Base-by-base conservation (phyloP, 2,797 vertebrate species). In the Myotis vivesi region DNA sequence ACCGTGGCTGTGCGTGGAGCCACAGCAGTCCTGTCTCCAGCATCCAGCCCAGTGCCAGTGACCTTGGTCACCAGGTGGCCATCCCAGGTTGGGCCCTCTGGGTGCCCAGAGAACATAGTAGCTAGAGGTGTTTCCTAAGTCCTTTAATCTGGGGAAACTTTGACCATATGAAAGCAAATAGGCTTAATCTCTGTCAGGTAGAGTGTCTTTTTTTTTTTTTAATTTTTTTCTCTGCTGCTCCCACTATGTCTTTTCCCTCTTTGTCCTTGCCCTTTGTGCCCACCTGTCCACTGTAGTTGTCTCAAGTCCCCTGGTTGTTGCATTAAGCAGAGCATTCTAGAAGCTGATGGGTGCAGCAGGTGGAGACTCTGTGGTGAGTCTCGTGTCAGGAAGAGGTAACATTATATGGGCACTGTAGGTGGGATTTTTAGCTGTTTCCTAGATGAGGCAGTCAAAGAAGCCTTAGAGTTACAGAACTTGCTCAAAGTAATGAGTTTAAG, bases 1-100 rank as follows among this genome's bases (percentile, higher is more conserved):
- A 4, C 57, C 77, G 25, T 92, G 77, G 93, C 84, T 76, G 51
- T 62, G 57, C 38, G 41, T 44, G 28, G 59, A 75, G 83, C 75
- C 69, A 23, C 41, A 7, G 46, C 8, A 23, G 77, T 12, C n/a
- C 49, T 20, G 0, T 20, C 25, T n/a, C 75, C 19, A 1, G 57
- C 19, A 4, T 71, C 51, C 44, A 6, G 33, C 9, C 33, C 68
- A 8, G 49, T 49, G 7, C 38, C 84, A 1, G 25, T 44, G 46
- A 38, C 3, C 0, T 6, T 46, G 72, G 72, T 68, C 16, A 57
- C 71, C 17, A 0, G 30, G 72, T 73, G 66, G 49, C 66, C 80
- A 19, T 44, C 71, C 46, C 30, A 3, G 46, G 59, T 57, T 66
- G 87, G 87, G 38, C 84, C 62, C 90, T 59, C 69, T 59, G 44